Conservation (phyloP, 2,797 vertebrate genomes). For the Mus spretus region DNA sequence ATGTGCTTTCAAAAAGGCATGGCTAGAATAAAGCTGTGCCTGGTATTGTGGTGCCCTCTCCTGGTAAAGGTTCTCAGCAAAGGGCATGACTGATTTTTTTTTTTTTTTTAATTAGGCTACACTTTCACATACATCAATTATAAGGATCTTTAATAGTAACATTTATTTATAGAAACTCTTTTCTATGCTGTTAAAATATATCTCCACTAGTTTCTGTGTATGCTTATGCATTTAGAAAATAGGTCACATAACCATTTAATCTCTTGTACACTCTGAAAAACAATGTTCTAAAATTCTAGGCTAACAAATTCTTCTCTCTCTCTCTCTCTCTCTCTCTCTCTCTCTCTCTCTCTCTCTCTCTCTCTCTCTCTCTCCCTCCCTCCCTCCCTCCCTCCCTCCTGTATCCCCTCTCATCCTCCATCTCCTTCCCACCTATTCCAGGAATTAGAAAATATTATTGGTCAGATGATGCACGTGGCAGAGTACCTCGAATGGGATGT, state of each 20-base stretch:
- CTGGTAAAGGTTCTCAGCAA: constrained; percentile 34
- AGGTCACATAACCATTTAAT: neutral
- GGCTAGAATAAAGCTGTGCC: constrained; percentile 40
- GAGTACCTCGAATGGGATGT: constrained; percentile 98
- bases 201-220: neutral
- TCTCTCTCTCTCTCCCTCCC: too few relatives aligned
- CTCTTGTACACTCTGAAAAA: neutral
- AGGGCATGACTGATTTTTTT: neutral
- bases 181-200: neutral
- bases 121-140: neutral
- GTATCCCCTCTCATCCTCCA: neutral
- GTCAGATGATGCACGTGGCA: constrained; percentile 98
- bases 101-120: neutral
- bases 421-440: constrained; percentile 69
- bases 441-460: constrained; percentile 97
- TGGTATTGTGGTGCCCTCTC: constrained; percentile 59
- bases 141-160: neutral
- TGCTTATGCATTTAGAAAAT: neutral
- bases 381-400: too few relatives aligned
- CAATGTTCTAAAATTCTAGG: neutral
- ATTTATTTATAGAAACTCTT: neutral
- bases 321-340: too few relatives aligned
- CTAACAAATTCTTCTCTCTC: neutral
- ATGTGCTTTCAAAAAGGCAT: neutral
- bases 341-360: too few relatives aligned